phyloP scores from a whole-genome alignment of 2,113 vertebrate species.

The Girardinichthys multiradiatus region DNA sequence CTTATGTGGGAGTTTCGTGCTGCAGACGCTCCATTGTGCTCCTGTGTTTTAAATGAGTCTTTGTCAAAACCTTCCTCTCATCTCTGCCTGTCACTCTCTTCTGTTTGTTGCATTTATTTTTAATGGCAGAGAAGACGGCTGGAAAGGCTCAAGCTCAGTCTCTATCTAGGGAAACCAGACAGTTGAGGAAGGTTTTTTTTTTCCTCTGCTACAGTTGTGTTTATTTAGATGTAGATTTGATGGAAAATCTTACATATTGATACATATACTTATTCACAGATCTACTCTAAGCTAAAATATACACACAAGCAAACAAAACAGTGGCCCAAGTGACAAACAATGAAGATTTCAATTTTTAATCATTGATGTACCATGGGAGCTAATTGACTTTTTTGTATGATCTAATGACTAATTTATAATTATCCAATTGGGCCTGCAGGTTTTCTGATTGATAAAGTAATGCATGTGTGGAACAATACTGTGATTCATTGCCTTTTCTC shows the following conservation, averaged over 20 bases:
- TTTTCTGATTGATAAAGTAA: no score
- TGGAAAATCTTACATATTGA: neutral
- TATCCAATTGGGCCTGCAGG: no score
- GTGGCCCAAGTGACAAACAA: no score
- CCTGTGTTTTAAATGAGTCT: slow-evolving; percentile 56
- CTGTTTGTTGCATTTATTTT: slow-evolving; percentile 64
- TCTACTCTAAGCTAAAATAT: no score
- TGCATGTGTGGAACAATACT: no score
- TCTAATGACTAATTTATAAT: no score
- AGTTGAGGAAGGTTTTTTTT: slow-evolving; percentile 12
- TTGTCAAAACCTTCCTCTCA: slow-evolving; percentile 48
- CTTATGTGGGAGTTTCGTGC: slow-evolving; percentile 34
- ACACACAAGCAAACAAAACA: no score
- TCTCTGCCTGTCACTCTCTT: slow-evolving; percentile 55
- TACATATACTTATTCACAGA: neutral
- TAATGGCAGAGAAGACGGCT: slow-evolving; percentile 52
- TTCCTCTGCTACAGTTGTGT: slow-evolving; percentile 14
- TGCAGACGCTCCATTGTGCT: slow-evolving; percentile 33
- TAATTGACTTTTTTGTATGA: no score
- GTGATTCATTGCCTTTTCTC: no score
- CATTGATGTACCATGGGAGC: no score
- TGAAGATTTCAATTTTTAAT: no score
- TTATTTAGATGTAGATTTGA: slow-evolving; percentile 33
- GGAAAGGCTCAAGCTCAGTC: slow-evolving; percentile 23
- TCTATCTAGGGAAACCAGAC: slow-evolving; percentile 28